A percentile compares a stretch with the other conserved stretches of the same genome.
Evolutionary conservation across 1,140 invertebrate species (phyloP).

Genomic region (Oryctes rhinoceros): DNA sequence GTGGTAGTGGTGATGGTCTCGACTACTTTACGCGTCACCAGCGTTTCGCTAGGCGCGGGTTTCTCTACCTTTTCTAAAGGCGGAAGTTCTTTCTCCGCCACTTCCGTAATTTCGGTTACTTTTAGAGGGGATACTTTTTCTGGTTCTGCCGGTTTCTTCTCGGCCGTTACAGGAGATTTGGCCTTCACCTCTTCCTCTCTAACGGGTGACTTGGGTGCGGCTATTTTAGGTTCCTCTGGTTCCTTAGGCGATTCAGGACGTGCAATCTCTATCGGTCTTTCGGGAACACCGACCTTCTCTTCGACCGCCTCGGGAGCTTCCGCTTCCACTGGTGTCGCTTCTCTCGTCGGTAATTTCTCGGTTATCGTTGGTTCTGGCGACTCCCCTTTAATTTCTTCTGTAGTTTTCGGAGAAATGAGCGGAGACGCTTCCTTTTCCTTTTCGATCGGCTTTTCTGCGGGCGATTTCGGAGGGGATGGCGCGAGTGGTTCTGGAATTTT

Average conservation of each 20-base stretch:
- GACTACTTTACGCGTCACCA: background rate
- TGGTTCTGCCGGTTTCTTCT: conserved; percentile 6
- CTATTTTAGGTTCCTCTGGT: background rate
- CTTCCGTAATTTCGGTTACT: background rate
- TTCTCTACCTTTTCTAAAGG: conserved; percentile 1
- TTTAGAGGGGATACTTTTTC: conserved; percentile 15
- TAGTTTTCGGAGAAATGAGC: background rate
- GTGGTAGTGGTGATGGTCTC: background rate
- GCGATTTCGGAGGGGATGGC: background rate
- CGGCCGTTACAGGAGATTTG: background rate
- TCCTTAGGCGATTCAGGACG: conserved; percentile 7
- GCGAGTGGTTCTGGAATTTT: background rate
- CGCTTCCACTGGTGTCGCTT: background rate
- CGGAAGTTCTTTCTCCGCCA: background rate
- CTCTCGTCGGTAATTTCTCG: conserved; percentile 1
- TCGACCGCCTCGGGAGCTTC: background rate
- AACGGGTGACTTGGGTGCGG: background rate
- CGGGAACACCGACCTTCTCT: background rate
- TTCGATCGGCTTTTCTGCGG: background rate
- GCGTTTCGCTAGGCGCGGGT: background rate
- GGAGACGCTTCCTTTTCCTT: conserved; percentile 14
- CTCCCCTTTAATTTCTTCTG: conserved; percentile 30
- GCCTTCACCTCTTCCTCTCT: background rate
- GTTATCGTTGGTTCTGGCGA: background rate
- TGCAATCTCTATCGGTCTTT: background rate